A percentile compares a stretch with the other conserved stretches of the same genome.
Conservation (phyloP, 2,888 invertebrate genomes). For the Melipona beecheii region DNA sequence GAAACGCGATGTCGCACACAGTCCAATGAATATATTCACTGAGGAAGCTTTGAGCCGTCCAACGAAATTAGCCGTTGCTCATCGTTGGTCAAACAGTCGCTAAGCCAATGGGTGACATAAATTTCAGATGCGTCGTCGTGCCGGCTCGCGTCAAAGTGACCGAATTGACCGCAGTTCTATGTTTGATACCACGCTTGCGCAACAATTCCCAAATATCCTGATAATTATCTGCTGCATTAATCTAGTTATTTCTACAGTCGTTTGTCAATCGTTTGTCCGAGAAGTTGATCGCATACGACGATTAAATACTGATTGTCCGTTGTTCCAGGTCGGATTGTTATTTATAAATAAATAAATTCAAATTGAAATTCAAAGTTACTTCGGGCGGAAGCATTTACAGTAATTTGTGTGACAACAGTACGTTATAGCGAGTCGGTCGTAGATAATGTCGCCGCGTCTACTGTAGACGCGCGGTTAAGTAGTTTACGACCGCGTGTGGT, state of each 20-base stretch:
- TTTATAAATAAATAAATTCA: too few relatives aligned
- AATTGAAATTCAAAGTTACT: neutral
- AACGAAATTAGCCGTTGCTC: constrained; percentile 31
- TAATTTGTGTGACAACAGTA: neutral
- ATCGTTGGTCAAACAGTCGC: constrained; percentile 43
- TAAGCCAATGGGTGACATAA: constrained; percentile 23
- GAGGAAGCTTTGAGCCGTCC: constrained; percentile 27
- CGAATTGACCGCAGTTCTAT: neutral
- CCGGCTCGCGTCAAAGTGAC: constrained; percentile 20
- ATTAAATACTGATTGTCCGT: too few relatives aligned
- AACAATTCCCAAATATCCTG: neutral
- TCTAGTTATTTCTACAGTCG: neutral
- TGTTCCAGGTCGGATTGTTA: neutral
- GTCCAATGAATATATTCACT: constrained; percentile 38
- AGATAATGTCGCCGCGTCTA: constrained; percentile 7
- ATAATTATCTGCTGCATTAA: neutral
- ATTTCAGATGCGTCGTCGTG: constrained; percentile 20
- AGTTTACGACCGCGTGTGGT: constrained; percentile 30
- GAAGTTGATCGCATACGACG: too few relatives aligned
- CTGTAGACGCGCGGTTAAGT: constrained; percentile 45
- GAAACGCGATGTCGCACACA: constrained; percentile 11
- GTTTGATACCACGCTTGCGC: neutral
- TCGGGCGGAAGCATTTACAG: neutral
- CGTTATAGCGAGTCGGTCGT: neutral
- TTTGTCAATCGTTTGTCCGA: neutral